phyloP scores from a whole-genome alignment of 2,113 vertebrate species.

The Lepisosteus osseus region DNA sequence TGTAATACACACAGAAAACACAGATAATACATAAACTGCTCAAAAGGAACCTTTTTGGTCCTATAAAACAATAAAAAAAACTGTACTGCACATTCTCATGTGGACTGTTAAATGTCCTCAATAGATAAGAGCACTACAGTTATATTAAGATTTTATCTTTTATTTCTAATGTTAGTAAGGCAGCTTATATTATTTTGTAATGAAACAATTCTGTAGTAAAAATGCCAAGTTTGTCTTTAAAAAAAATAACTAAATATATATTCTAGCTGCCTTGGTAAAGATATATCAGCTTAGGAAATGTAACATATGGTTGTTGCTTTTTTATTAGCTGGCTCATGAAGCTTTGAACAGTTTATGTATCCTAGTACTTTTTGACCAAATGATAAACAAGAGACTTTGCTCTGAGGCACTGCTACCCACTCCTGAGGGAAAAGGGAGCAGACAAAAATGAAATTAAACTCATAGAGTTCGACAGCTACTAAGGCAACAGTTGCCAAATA shows the following conservation, averaged over 20 bases:
- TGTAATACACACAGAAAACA: slow-evolving; percentile 73
- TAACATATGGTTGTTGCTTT: slow-evolving; percentile 52
- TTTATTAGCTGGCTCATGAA: slow-evolving; percentile 66
- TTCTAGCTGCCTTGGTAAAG: slow-evolving; percentile 74
- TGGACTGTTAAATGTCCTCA: slow-evolving; percentile 49
- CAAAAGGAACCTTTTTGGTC: slow-evolving; percentile 62
- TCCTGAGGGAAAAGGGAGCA: slow-evolving; percentile 81
- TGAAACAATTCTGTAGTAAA: slow-evolving; percentile 55
- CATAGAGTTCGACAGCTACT: slow-evolving; percentile 99
- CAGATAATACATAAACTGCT: slow-evolving; percentile 76
- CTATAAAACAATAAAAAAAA: slow-evolving; percentile 38
- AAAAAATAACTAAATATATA: slow-evolving; percentile 47
- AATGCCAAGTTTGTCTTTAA: slow-evolving; percentile 52
- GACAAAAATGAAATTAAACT: slow-evolving; percentile 90
- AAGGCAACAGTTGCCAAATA: slow-evolving; percentile 99
- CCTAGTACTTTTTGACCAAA: slow-evolving; percentile 79
- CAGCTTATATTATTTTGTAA: slow-evolving; percentile 59
- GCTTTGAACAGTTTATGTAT: slow-evolving; percentile 89
- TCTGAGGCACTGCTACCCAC: slow-evolving; percentile 84
- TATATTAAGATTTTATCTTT: slow-evolving; percentile 56
- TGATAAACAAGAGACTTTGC: slow-evolving; percentile 86
- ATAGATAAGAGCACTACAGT: slow-evolving; percentile 63
- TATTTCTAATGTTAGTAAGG: slow-evolving; percentile 47
- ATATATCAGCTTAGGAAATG: slow-evolving; percentile 80
- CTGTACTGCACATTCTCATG: slow-evolving; percentile 57